A percentile compares a stretch with the other conserved stretches of the same genome.
phyloP scores from a whole-genome alignment of 2,888 invertebrate genomes.

The Catotricha subobsoleta region DNA sequence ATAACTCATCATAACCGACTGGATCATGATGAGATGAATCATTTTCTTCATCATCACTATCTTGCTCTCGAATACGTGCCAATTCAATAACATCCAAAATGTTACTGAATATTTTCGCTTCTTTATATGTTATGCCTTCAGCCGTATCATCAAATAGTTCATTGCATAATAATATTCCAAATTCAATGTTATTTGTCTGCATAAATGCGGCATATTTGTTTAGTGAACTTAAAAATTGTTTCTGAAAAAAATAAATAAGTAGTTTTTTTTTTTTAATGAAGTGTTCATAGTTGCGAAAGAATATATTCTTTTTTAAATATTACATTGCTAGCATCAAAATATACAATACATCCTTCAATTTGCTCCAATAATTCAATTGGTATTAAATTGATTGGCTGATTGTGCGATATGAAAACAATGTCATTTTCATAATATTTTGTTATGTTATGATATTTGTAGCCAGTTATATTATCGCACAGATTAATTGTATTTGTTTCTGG shows the following conservation, averaged over 20 bases:
- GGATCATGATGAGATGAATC: constrained; percentile 14
- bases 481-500: constrained; percentile 1
- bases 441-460: constrained; percentile 14
- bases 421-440: constrained; percentile 18
- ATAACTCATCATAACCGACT: constrained; percentile 16
- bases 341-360: constrained; percentile 15
- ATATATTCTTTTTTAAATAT: constrained; percentile 3
- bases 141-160: constrained; percentile 15
- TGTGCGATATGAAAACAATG: constrained; percentile 14
- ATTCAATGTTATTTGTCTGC: constrained; percentile 15
- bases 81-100: constrained; percentile 17
- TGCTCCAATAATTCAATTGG: constrained; percentile 12
- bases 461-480: constrained; percentile 9
- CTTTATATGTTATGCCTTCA: constrained; percentile 17
- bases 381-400: constrained; percentile 12
- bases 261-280: no score
- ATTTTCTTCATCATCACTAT: constrained; percentile 10
- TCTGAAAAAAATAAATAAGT: no score
- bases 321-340: constrained; percentile 17
- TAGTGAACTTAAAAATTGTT: constrained; percentile 14
- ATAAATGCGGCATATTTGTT: constrained; percentile 16
- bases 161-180: constrained; percentile 16
- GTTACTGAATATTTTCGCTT: constrained; percentile 15
- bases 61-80: constrained; percentile 13
- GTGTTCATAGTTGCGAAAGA: background rate